These are phyloP conservation scores for Idaea straminata DNA, from an alignment of 2,888 invertebrate genomes.

Conservation along the genomic window DNA sequence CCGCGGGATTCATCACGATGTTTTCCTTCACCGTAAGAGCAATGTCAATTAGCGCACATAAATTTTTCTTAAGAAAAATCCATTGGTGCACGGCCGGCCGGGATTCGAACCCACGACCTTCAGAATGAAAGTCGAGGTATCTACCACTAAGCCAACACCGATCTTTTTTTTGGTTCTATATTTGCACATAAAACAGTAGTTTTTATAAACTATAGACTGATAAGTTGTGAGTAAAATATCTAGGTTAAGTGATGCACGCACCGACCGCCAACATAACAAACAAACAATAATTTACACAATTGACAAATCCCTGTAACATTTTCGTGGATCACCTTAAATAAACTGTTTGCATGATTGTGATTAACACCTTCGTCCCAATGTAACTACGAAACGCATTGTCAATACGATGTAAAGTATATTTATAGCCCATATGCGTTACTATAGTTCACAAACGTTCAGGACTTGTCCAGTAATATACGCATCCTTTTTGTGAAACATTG, in stretches of 20 bases:
- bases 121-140: too few relatives aligned
- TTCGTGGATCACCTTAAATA: slow-evolving; percentile 73
- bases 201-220: neutral
- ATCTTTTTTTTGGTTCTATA: too few relatives aligned
- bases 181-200: neutral
- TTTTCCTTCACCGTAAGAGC: too few relatives aligned
- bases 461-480: slow-evolving; percentile 52
- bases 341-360: slow-evolving; percentile 74
- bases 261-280: slow-evolving; percentile 22
- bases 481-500: slow-evolving; percentile 21
- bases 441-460: slow-evolving; percentile 63
- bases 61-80: too few relatives aligned
- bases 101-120: too few relatives aligned
- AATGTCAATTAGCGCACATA: too few relatives aligned
- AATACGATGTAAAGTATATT: slow-evolving; percentile 66
- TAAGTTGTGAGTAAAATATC: slow-evolving; percentile 26
- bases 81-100: too few relatives aligned
- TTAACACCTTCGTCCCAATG: slow-evolving; percentile 75
- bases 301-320: slow-evolving; percentile 69
- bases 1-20: too few relatives aligned
- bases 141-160: too few relatives aligned
- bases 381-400: slow-evolving; percentile 71
- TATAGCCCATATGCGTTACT: slow-evolving; percentile 57
- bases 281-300: slow-evolving; percentile 74
- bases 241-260: slow-evolving; percentile 52